Base-by-base conservation (phyloP, 2,888 invertebrate species). In the Timandra comae region DNA sequence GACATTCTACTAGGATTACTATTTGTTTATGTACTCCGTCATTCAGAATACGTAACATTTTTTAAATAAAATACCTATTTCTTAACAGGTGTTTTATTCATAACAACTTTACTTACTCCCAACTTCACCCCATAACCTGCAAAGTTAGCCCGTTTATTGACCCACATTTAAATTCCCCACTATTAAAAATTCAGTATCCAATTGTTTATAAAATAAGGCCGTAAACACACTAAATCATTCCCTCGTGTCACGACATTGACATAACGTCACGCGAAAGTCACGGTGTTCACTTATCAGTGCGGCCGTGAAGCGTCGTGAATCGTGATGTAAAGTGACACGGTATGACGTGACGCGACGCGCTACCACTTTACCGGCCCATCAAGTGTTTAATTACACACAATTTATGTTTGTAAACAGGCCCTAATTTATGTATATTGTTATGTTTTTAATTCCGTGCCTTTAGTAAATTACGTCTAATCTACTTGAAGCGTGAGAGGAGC, bases 361-460 rank as follows among this genome's bases (percentile, higher is more conserved):
- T 8, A 22, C 22, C 22, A 22, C 8, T 22, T 22, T 22, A 20
- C 37, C 31, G 38, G 29, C 37, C 26, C 32, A 28, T 27, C 24
- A 16, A 37, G 39, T 43, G 45, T 43, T 45, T 48, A 45, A 43
- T 40, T 43, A 46, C 27, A 35, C 27, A 45, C 32, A 43, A 47
- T 47, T 47, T 43, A 49, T 47, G 45, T 42, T 41, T 43, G 45
- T 41, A 40, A 49, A 40, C 41, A 39, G 29, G 44, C 16, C 16
- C 6, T 16, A 16, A 16, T 16, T 35, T 46, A 43, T 43, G 30
- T 53, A 53, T 48, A 41, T 54, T 4, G 16, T 16, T 16, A 3
- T n/a, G n/a, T n/a, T n/a, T n/a, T n/a, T n/a, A n/a, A n/a, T n/a
- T n/a, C n/a, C n/a, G n/a, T n/a, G n/a, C n/a, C n/a, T n/a, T n/a